phyloP scores from a whole-genome alignment of 2,888 invertebrate genomes.

The Meandrusa payeni region DNA sequence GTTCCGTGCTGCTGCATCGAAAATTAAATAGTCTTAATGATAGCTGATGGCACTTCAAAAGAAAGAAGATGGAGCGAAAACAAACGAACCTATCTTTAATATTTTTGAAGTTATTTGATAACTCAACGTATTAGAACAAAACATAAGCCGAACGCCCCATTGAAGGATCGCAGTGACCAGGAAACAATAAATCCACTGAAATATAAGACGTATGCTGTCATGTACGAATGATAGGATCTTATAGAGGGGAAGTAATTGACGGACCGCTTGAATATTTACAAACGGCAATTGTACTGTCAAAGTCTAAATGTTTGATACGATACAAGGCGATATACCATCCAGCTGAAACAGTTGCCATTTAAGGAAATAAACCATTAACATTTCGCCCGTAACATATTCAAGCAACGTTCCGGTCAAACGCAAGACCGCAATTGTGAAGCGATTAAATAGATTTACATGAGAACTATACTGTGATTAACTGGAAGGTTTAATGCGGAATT shows the following conservation, averaged over 20 bases:
- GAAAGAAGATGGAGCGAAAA: too few relatives aligned
- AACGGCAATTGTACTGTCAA: conserved; percentile 55
- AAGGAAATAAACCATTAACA: conserved; percentile 67
- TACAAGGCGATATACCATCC: conserved; percentile 17
- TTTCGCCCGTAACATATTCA: conserved; percentile 57
- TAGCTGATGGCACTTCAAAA: too few relatives aligned
- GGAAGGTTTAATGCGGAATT: conserved; percentile 25
- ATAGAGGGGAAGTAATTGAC: conserved; percentile 43
- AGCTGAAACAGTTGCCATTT: conserved; percentile 23
- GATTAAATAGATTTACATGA: conserved; percentile 44
- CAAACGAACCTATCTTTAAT: too few relatives aligned
- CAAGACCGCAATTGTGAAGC: conserved; percentile 47
- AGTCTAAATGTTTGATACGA: conserved; percentile 25
- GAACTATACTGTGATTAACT: conserved; percentile 25
- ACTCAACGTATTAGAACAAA: too few relatives aligned
- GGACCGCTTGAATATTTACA: conserved; percentile 49
- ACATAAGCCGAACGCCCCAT: too few relatives aligned
- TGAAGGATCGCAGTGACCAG: not conserved
- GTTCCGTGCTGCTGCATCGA: too few relatives aligned
- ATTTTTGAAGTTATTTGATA: too few relatives aligned
- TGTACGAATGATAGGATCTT: conserved; percentile 29
- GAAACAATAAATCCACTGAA: conserved; percentile 8
- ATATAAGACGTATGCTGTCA: conserved; percentile 10
- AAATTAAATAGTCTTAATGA: too few relatives aligned
- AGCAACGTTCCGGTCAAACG: conserved; percentile 41